Evolutionary conservation across 1,140 invertebrate genomes (phyloP).

Genomic region (Procambarus virginalis): DNA sequence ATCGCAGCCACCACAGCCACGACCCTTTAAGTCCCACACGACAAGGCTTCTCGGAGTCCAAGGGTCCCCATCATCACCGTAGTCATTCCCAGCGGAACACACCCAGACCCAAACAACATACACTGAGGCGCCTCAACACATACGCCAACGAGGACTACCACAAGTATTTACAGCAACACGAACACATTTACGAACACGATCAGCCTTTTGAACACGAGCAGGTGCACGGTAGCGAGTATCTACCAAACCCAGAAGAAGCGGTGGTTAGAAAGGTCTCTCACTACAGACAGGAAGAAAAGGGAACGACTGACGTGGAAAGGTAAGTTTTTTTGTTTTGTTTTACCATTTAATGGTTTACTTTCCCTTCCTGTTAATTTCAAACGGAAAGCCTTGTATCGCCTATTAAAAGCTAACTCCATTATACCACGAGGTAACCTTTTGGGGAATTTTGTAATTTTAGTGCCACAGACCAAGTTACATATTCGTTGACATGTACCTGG

Average conservation of each 20-base stretch:
- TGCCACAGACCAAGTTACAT: too few relatives aligned
- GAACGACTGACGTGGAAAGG: slow-evolving; percentile 52
- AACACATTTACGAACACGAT: slow-evolving; percentile 10
- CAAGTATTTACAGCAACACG: slow-evolving; percentile 39
- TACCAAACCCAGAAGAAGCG: neutral
- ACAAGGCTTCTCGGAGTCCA: neutral
- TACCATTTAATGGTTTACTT: too few relatives aligned
- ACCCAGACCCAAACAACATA: slow-evolving; percentile 32
- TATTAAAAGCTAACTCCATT: too few relatives aligned
- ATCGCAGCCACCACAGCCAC: slow-evolving; percentile 28
- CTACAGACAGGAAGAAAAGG: slow-evolving; percentile 60
- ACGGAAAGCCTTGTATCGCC: too few relatives aligned
- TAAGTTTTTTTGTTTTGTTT: neutral
- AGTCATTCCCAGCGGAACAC: slow-evolving; percentile 26
- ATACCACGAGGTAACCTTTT: too few relatives aligned
- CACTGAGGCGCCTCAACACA: slow-evolving; percentile 41
- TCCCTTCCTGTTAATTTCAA: too few relatives aligned
- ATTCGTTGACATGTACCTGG: too few relatives aligned
- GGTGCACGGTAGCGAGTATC: neutral
- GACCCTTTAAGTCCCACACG: neutral
- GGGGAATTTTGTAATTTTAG: too few relatives aligned
- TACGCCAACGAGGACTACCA: slow-evolving; percentile 56
- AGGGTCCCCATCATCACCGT: slow-evolving; percentile 21
- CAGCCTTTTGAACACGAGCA: neutral
- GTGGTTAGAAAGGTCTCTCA: slow-evolving; percentile 33